Percentiles rank a stretch among this genome's conserved stretches.
Evolutionary conservation across 1,140 invertebrate genomes (phyloP).

Genomic region (Mizuhopecten yessoensis): DNA sequence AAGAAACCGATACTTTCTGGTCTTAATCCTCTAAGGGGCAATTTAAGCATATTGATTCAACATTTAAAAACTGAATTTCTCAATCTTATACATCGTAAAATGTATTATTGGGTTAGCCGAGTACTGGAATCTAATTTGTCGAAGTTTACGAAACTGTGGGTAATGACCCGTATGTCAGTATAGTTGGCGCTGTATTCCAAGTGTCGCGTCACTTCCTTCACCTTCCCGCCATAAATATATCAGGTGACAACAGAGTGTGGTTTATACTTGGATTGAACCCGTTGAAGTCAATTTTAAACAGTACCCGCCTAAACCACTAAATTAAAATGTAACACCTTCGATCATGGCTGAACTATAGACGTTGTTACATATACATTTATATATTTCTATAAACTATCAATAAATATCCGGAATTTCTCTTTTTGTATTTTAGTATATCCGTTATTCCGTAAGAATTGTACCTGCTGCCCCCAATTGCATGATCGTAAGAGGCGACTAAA

Average conservation of each 20-base stretch:
- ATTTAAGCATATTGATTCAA: not conserved
- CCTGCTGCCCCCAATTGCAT: too few species aligned
- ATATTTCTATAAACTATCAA: too few species aligned
- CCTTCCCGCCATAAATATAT: not conserved
- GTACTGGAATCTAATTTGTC: not conserved
- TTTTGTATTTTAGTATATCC: too few species aligned
- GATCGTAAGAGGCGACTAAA: too few species aligned
- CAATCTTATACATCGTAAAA: not conserved
- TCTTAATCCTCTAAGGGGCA: not conserved
- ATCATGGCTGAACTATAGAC: not conserved
- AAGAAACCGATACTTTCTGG: not conserved
- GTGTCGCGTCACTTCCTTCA: not conserved
- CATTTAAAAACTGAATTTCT: not conserved
- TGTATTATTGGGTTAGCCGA: not conserved
- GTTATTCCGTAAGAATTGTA: too few species aligned
- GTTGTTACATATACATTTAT: too few species aligned
- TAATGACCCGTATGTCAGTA: not conserved
- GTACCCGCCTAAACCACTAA: conserved; percentile 8
- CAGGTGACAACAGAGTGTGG: not conserved
- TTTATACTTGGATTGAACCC: not conserved
- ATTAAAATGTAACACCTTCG: not conserved
- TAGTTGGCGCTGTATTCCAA: too few species aligned
- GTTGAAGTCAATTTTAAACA: not conserved
- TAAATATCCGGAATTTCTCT: too few species aligned
- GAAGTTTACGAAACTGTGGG: not conserved